Conservation (phyloP, 2,888 invertebrate species). For the Xiphydria camelus region DNA sequence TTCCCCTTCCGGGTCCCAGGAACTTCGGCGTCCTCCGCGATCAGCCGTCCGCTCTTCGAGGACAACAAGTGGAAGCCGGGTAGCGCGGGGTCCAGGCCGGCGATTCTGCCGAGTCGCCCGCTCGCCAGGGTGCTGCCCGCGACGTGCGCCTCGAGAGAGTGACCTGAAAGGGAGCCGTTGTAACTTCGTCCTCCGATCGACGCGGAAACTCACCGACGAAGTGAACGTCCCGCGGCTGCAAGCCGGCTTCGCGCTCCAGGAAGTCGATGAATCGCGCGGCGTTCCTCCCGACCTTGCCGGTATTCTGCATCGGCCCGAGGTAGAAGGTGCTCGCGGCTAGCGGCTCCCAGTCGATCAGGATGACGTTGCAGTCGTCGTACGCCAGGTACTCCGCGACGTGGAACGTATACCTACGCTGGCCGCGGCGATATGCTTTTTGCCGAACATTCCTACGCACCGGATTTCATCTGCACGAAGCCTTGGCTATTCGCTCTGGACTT, state of each 20-base stretch:
- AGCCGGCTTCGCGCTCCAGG: no score
- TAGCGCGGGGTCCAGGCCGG: constrained; percentile 59
- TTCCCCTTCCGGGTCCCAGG: no score
- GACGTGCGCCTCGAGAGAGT: constrained; percentile 55
- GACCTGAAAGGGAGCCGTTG: no score
- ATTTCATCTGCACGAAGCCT: constrained; percentile 52
- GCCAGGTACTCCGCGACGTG: constrained; percentile 50
- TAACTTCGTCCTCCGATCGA: no score
- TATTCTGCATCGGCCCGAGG: constrained; percentile 54
- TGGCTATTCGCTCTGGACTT: constrained; percentile 55
- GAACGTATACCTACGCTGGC: no score
- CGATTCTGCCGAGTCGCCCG: constrained; percentile 56
- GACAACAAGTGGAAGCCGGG: constrained; percentile 51
- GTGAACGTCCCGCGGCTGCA: constrained; percentile 50
- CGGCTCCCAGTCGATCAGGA: constrained; percentile 58
- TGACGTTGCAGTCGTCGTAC: constrained; percentile 55
- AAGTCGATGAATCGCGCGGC: constrained; percentile 55
- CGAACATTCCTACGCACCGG: constrained; percentile 44
- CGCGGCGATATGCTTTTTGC: no score
- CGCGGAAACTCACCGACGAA: constrained; percentile 50
- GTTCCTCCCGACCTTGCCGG: constrained; percentile 53
- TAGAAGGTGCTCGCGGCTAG: constrained; percentile 56
- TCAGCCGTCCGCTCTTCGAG: constrained; percentile 42
- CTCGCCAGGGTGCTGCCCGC: constrained; percentile 49
- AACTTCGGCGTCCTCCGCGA: constrained; percentile 50